phyloP scores from a whole-genome alignment of 2,888 invertebrate genomes.

The Callosobruchus maculatus region DNA sequence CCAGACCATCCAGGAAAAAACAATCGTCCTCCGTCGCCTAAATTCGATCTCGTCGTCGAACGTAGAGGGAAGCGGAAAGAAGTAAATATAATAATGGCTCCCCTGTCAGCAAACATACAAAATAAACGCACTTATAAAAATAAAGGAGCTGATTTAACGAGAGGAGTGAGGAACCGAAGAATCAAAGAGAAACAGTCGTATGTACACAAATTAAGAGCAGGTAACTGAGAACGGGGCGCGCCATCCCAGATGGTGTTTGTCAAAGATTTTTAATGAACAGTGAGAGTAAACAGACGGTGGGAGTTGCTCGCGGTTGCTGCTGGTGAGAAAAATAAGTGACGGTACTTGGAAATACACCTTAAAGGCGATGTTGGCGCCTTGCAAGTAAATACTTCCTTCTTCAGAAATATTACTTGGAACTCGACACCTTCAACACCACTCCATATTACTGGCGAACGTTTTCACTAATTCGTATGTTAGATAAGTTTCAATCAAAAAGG shows the following conservation, averaged over 20 bases:
- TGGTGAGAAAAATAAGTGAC: not conserved
- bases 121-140: conserved; percentile 8
- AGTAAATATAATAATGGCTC: not conserved
- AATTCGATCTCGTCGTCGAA: not conserved
- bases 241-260: not conserved
- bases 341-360: not conserved
- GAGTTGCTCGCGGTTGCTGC: not conserved
- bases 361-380: not conserved
- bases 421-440: too few relatives aligned
- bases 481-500: too few relatives aligned
- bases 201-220: not conserved
- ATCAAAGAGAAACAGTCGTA: not conserved
- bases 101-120: not conserved
- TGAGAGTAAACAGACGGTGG: not conserved
- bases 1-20: not conserved
- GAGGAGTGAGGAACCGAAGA: not conserved
- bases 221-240: not conserved
- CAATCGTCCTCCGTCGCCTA: not conserved
- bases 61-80: not conserved
- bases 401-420: too few relatives aligned
- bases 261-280: not conserved
- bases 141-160: conserved; percentile 10
- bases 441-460: too few relatives aligned
- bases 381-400: too few relatives aligned
- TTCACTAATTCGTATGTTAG: too few relatives aligned